Evolutionary conservation across 2,113 vertebrate species (phyloP), one percentile per base, ranked within the genome.

Genomic region (Carettochelys insculpta): DNA sequence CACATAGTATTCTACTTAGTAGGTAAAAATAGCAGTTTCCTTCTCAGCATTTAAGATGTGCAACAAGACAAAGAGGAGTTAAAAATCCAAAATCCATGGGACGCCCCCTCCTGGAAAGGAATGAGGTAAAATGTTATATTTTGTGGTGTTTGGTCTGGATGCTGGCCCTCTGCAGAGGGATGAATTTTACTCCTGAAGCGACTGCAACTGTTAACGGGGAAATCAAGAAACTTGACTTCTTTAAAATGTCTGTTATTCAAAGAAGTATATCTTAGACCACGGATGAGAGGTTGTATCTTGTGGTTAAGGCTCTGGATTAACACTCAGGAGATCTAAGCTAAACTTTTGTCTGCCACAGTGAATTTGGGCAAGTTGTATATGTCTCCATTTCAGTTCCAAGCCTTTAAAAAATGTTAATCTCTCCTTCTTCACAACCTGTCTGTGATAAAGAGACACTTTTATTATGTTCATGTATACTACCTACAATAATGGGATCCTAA

Each of bases 21-120:
- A 73, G 65, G 4, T 29, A 7, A 12, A 45, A 24, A 11, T n/a
- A 68, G 75, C n/a, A 75, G 45, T 65, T 87, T 71, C 45, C 76
- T 73, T 76, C 82, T 92, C 81, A 77, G 76, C 88, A 65, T 84
- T 92, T 88, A 50, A 4, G 2, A 85, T 4, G 20, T 84, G 38
- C 56, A 88, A 88, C 61, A 47, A 87, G 76, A 87, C 41, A 88
- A 94, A 85, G 76, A 75, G 78, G 82, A 43, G 84, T 80, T 85
- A 61, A 77, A 77, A 51, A 65, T 82, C 53, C 80, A 58, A 84
- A 79, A 85, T 58, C 45, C 77, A 85, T 51, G 80, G 50, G 51
- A 85, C 48, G 11, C 48, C 48, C 48, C 71, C 61, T 77, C 27
- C 52, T 45, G 51, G 77, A 80, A 80, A n/a, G 50, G 61, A 80